Base-by-base conservation (phyloP, 2,113 vertebrate genomes). In the Strix aluco region DNA sequence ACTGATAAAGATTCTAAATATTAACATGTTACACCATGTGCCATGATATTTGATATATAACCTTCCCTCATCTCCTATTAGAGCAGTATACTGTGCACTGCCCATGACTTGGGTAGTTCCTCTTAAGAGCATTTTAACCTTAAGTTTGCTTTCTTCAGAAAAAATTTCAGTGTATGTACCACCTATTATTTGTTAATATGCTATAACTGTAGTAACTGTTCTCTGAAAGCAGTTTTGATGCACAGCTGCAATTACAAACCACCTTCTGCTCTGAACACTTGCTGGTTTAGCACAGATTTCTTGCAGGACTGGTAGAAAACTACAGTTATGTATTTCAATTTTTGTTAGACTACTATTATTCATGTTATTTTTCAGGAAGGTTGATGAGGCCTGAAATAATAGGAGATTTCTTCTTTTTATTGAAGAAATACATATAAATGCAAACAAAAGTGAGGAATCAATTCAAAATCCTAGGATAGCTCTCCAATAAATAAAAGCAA, bases 341-440 rank as follows among this genome's bases (percentile, higher is more conserved):
- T 94, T 63, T 21, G 34, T 81, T 83, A 65, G 29, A 59, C 62
- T 46, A 46, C 51, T 30, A 29, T 66, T 65, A 77, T 38, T 47
- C 36, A 6, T 55, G 26, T 54, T 63, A 47, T 62, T 93, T 94
- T 94, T 66, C 44, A 62, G 65, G 34, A 80, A 90, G 58, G 74
- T 73, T 93, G 66, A 91, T 88, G 62, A 93, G 81, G 90, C 61
- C 85, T 86, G 90, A 93, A 97, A 93, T 91, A 94, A 93, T 79
- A 84, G 55, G 47, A 81, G 40, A 93, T 74, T 75, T 75, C 36
- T 47, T 19, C 27, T 49, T 80, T 88, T 73, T 66, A 30, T 81
- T 90, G 81, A 83, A 96, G 70, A 94, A 93, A 85, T 66, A 51
- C 38, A 91, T 52, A 74, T 75, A 95, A 96, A 92, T 47, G 40